Evolutionary conservation across 2,113 vertebrate species (phyloP).

Genomic region (Tursiops truncatus): DNA sequence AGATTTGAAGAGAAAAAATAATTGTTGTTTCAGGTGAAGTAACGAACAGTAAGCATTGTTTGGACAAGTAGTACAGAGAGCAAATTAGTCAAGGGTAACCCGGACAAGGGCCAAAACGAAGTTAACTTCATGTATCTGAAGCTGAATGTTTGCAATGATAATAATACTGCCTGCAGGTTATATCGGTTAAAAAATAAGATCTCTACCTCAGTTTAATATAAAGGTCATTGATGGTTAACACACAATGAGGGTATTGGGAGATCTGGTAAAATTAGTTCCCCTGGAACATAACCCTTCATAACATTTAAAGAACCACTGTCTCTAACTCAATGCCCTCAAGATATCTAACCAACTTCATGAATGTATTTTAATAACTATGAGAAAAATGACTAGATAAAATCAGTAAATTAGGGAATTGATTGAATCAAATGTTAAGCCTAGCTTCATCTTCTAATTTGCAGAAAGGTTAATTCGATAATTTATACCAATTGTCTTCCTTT

Average conservation of each 20-base stretch:
- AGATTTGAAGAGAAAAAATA: neutral
- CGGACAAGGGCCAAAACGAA: neutral
- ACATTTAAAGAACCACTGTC: neutral
- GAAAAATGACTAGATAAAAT: neutral
- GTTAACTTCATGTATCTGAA: neutral
- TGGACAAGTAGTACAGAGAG: neutral
- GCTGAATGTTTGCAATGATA: neutral
- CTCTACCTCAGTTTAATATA: neutral
- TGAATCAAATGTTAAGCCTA: neutral
- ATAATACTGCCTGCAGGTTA: neutral
- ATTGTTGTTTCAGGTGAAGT: neutral
- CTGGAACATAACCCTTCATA: neutral
- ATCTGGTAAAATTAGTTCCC: neutral
- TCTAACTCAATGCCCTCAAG: neutral
- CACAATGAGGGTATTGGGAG: neutral
- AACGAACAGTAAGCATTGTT: neutral
- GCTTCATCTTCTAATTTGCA: neutral
- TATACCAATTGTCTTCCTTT: neutral
- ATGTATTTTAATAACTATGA: neutral
- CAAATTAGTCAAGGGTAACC: neutral
- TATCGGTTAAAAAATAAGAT: neutral
- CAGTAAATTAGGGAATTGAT: neutral
- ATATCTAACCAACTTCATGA: neutral
- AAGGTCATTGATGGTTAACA: neutral
- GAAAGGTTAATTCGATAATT: neutral